Evolutionary conservation across 2,113 vertebrate genomes (phyloP), one percentile per base, ranked within the genome.

Genomic region (Apteryx mantelli): DNA sequence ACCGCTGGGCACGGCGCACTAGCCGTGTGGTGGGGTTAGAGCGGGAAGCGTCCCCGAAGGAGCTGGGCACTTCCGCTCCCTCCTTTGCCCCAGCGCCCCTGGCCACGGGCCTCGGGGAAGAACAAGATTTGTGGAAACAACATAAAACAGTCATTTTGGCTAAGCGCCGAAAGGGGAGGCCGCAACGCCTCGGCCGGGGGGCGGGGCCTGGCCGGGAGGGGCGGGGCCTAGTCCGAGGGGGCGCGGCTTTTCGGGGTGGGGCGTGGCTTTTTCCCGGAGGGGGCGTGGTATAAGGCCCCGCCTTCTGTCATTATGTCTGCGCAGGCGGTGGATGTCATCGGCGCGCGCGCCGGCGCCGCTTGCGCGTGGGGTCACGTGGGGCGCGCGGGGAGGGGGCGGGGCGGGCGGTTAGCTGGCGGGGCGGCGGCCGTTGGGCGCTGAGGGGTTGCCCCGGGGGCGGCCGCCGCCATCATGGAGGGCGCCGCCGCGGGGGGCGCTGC

Each of bases 121-220:
- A 15, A 11, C 11, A 14, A 21, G 16, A 7, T 24, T 24, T 48
- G 13, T 18, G 28, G 32, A 7, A 4, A 1, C 10, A 50, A 32
- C 10, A 32, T 18, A 32, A 58, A 58, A 17, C 9, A 17, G 28
- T 58, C 11, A 2, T 0, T 58, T 12, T 3, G 30, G 28, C 2
- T 5, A 3, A 20, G 40, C 40, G 17, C 2, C 3, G 0, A 5
- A 12, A 2, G 3, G 10, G 7, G 0, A 8, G 9, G 10, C 25
- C 64, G 22, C 5, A 25, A 15, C 7, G 0, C 7, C 38, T 1
- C 26, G 42, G 9, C 1, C 21, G 1, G 9, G 3, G 14, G n/a
- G 38, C 4, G 16, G 3, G 1, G 4, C n/a, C 60, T 32, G 36
- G 36, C 36, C 36, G 36, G 36, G 53, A 26, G 16, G 11, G 4